phyloP scores from a whole-genome alignment of 1,140 invertebrate species.

The Atta cephalotes region DNA sequence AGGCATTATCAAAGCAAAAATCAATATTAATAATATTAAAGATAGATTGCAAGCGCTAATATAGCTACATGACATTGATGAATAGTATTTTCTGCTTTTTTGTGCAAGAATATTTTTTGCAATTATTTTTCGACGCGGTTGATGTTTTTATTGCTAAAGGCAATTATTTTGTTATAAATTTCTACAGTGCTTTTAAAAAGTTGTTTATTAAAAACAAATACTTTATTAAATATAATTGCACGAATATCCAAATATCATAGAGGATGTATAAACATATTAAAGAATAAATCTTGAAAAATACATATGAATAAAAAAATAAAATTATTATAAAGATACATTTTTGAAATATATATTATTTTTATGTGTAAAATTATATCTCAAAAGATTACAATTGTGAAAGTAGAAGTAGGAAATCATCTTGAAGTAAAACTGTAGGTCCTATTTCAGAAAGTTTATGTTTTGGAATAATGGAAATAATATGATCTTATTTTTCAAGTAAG shows the following conservation, averaged over 20 bases:
- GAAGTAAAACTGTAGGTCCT: neutral
- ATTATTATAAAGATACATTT: neutral
- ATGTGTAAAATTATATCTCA: neutral
- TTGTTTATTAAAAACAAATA: neutral
- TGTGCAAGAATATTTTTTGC: neutral
- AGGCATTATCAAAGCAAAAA: neutral
- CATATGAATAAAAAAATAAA: neutral
- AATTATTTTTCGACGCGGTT: neutral
- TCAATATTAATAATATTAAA: conserved; percentile 21
- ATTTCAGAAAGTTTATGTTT: neutral
- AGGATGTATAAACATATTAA: neutral
- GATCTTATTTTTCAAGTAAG: conserved; percentile 1
- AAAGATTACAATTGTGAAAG: neutral
- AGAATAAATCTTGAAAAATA: neutral
- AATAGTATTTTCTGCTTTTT: conserved; percentile 11
- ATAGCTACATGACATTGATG: neutral
- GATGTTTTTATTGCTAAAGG: conserved; percentile 16
- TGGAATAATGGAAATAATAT: conserved; percentile 15
- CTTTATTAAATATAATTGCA: neutral
- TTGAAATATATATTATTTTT: neutral
- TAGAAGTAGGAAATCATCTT: neutral
- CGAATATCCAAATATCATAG: neutral
- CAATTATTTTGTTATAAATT: neutral
- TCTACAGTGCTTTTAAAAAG: neutral
- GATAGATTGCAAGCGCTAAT: conserved; percentile 13